A percentile compares a stretch with the other conserved stretches of the same genome.
phyloP scores from a whole-genome alignment of 2,888 invertebrate genomes.

The Sialis fuliginosa region DNA sequence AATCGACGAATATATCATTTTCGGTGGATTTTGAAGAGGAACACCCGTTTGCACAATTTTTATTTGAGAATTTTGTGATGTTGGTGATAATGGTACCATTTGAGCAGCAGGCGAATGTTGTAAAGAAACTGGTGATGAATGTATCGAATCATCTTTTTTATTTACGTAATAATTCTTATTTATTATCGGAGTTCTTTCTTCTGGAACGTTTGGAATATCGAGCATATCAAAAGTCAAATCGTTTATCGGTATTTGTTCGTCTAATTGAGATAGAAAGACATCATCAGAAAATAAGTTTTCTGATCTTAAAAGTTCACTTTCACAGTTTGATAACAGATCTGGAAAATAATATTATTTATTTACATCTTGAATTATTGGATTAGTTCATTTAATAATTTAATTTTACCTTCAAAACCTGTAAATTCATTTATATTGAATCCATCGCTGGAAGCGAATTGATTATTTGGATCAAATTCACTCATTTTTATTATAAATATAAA shows the following conservation, averaged over 20 bases:
- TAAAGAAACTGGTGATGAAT: conserved; percentile 9
- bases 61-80: not conserved
- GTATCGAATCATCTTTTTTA: conserved; percentile 4
- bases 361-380: conserved; percentile 1
- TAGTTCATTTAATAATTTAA: conserved; percentile 5
- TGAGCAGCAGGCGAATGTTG: conserved; percentile 3
- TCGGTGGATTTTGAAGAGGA: conserved; percentile 1
- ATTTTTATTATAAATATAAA: conserved; percentile 17
- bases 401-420: conserved; percentile 49
- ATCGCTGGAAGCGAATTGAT: conserved; percentile 28
- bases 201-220: conserved; percentile 16
- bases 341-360: conserved; percentile 16
- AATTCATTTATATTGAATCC: conserved; percentile 49
- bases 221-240: conserved; percentile 28
- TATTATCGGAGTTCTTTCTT: conserved; percentile 10
- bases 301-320: conserved; percentile 41
- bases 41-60: conserved; percentile 18
- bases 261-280: conserved; percentile 27
- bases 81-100: conserved; percentile 4
- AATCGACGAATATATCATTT: conserved; percentile 1
- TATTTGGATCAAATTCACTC: conserved; percentile 19
- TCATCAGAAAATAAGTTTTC: conserved; percentile 33
- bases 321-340: conserved; percentile 50
- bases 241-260: conserved; percentile 28
- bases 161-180: no score